phyloP scores from a whole-genome alignment of 2,113 vertebrate species.

The Peucedramus taeniatus region DNA sequence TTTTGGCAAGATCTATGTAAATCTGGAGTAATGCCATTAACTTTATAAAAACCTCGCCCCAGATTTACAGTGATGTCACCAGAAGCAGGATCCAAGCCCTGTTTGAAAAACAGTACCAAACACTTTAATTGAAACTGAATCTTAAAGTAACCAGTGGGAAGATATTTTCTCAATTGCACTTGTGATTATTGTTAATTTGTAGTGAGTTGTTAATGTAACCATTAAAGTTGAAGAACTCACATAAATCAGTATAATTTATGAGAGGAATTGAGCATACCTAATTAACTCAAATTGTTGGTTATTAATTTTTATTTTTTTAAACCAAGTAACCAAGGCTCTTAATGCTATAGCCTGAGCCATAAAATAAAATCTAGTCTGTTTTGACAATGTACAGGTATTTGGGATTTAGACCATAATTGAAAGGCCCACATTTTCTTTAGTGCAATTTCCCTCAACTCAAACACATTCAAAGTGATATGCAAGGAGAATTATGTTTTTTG shows the following conservation, averaged over 20 bases:
- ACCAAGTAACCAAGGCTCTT: background rate
- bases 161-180: background rate
- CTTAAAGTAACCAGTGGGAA: background rate
- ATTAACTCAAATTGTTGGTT: background rate
- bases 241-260: constrained; percentile 18
- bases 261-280: background rate
- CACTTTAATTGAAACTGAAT: background rate
- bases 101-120: background rate
- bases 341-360: background rate
- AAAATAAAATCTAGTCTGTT: background rate
- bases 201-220: constrained; percentile 14
- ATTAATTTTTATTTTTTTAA: background rate
- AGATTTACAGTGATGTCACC: constrained; percentile 30
- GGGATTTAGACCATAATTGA: background rate
- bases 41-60: background rate
- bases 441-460: background rate
- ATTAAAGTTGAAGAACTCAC: background rate
- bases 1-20: constrained; percentile 12
- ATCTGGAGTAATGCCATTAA: constrained; percentile 16
- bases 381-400: background rate
- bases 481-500: background rate
- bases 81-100: background rate
- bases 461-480: background rate
- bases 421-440: background rate
- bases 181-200: constrained; percentile 17